Base-by-base conservation (phyloP, 2,888 invertebrate genomes). In the Oscheius sp. region DNA sequence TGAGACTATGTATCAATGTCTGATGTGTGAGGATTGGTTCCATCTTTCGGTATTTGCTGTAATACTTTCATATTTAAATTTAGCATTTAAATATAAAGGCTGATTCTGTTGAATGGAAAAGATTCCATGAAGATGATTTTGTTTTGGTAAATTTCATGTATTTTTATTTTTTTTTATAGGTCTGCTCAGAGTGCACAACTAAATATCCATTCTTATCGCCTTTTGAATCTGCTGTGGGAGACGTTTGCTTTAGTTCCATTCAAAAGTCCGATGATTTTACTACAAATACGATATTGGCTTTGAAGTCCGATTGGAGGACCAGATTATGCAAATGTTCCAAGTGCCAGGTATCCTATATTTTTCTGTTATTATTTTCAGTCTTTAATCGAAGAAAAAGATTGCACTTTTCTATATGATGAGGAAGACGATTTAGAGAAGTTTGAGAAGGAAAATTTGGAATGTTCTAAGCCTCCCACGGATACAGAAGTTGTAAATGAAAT, bases 11-110 rank as follows among this genome's bases (percentile, higher is more conserved):
- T 91, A 95, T 56, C 97, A 98, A 86, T 98, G 98, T 85, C 90
- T 93, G 49, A 89, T 95, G 63, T 98, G 98, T 87, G 98, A 98
- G 87, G 97, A 98, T 87, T 98, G 98, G 98, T 93, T 91, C 82
- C 98, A 98, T 88, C 90, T 91, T 28, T 88, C 89, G 87, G 91
- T 91, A 86, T 77, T 28, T 51, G 22, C 28, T 17, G 6, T 32
- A 24, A 30, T 47, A 62, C 12, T 36, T 17, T 26, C 24, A 9
- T 26, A 24, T 2, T 8, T 24, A 20, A n/a, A 2, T 36, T 12
- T 17, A 64, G 64, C 64, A 64, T n/a, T 17, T 26, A 9, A 26
- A 28, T 9, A 28, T 41, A 4, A 51, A 64, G 1, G 8, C 6
- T 8, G 14, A 33, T 33, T 33, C 36, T n/a, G 51, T 38, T n/a